A percentile compares a stretch with the other conserved stretches of the same genome.
These are phyloP conservation scores for Aphelocoma californica DNA, from an alignment of 2,797 vertebrate genomes.

Conservation along the genomic window DNA sequence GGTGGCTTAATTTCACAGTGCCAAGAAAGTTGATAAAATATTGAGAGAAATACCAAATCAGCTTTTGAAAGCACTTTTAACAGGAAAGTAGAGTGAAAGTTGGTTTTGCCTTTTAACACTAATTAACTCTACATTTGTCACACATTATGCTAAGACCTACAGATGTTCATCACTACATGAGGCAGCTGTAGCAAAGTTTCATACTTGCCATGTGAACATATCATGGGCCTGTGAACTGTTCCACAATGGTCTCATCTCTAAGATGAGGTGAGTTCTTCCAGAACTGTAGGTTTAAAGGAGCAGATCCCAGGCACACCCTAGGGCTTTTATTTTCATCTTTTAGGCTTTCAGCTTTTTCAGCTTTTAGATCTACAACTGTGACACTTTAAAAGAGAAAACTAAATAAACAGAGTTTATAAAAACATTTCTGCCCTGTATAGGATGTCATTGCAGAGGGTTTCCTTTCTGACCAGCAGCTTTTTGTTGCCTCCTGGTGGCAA, in stretches of 20 bases:
- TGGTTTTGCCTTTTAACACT: background rate
- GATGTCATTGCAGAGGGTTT: background rate
- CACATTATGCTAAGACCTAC: background rate
- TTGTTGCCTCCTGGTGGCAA: background rate
- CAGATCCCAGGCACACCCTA: background rate
- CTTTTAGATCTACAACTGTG: background rate
- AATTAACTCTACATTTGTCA: background rate
- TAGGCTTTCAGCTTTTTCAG: background rate
- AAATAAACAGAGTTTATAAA: background rate
- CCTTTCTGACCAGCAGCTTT: background rate
- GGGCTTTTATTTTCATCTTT: background rate
- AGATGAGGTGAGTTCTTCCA: background rate
- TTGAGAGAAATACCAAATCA: background rate
- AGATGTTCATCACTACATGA: background rate
- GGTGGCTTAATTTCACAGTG: background rate
- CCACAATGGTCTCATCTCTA: background rate
- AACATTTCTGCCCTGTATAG: background rate
- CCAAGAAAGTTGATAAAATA: background rate
- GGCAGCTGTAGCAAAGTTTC: background rate
- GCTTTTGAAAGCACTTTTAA: background rate
- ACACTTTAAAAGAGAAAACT: background rate
- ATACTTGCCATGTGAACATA: accelerated
- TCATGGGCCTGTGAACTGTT: background rate
- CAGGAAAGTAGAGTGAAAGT: background rate
- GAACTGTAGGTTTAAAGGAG: background rate